Base-by-base conservation (phyloP, 1,140 invertebrate genomes). In the Chrysomallon squamiferum region DNA sequence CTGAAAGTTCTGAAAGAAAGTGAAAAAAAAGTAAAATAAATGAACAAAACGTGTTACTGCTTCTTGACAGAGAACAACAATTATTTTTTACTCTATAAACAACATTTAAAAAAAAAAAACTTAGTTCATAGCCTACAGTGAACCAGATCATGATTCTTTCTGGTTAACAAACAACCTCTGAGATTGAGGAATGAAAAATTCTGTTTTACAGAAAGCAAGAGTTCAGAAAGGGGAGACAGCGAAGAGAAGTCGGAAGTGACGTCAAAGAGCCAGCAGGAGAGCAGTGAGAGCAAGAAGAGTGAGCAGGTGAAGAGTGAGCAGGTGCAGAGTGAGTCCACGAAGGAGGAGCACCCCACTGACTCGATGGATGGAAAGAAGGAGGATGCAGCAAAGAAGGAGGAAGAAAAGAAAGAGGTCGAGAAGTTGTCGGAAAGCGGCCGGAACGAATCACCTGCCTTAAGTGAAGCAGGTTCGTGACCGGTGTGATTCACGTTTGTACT, bases 261-360 rank as follows among this genome's bases (percentile, higher is more conserved):
- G 3, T 25, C 22, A 7, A 13, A 54, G 22, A 54, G 7, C 9
- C n/a, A 54, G n/a, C 6, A 54, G 33, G 45, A 62, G 43, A 43
- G 3, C 30, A 20, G 29, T 30, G 33, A 59, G 35, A 59, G 38
- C 9, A 38, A 35, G 47, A 30, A 54, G 29, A 25, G 25, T 15
- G 50, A 54, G 25, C 50, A 54, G 63, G 59, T 6, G 56, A 65
- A 32, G 56, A 58, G 11, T 22, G 27, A 43, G 33, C 27, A 47
- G 32, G n/a, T 5, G 38, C 33, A 33, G 25, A 57, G 56, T 41
- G 64, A 43, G 11, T 64, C 60, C n/a, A 62, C 52, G 30, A 61
- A 64, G 33, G 57, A 64, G 25, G 71, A 68, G 22, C 59, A 59
- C n/a, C n/a, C n/a, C n/a, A n/a, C n/a, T n/a, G n/a, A n/a, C n/a